Evolutionary conservation across 2,797 vertebrate genomes (phyloP), one percentile per base, ranked within the genome.

Genomic region (Myotis daubentonii): DNA sequence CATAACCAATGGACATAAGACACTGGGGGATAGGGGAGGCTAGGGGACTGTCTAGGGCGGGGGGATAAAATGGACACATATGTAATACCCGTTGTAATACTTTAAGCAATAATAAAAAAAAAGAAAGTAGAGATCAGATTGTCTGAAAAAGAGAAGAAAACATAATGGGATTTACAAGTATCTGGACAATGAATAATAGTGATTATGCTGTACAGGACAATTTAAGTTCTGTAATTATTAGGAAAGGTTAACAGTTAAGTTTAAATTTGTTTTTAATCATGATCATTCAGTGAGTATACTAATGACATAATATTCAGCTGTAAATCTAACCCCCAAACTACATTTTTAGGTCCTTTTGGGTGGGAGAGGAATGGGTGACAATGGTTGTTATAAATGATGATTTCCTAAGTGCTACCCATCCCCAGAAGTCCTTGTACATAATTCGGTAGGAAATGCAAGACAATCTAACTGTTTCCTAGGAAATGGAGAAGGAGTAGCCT

Each of bases 231-330:
- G 2, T 79, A 81, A 85, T 96, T 89, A 75, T 87, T 87, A 84
- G 72, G 16, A 74, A 81, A 71, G 55, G 68, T 79, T 90, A 91
- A 93, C 44, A 72, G 47, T 68, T 44, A 93, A 81, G 49, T 83
- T 83, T 74, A 82, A 80, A 60, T 70, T 55, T 79, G 36, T 81
- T 75, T 91, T 94, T 83, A 95, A 81, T 95, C 89, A 75, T 44
- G 76, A 28, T 75, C 88, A 53, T 86, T 87, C 38, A 55, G 0
- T 83, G 68, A n/a, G 0, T 87, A 15, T 13, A 3, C 28, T 84
- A 49, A 55, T 91, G 75, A 60, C 11, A 91, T 28, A 55, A 70
- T 13, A 12, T 60, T 89, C 70, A 60, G 25, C 66, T 81, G 1
- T 91, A 94, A 78, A 41, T 89, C 36, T 74, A 84, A 86, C 83